Percentiles rank a stretch among this genome's conserved stretches.
These are phyloP conservation scores for Trididemnum clinides DNA, from an alignment of 23 tunicate genomes.

Conservation along the genomic window DNA sequence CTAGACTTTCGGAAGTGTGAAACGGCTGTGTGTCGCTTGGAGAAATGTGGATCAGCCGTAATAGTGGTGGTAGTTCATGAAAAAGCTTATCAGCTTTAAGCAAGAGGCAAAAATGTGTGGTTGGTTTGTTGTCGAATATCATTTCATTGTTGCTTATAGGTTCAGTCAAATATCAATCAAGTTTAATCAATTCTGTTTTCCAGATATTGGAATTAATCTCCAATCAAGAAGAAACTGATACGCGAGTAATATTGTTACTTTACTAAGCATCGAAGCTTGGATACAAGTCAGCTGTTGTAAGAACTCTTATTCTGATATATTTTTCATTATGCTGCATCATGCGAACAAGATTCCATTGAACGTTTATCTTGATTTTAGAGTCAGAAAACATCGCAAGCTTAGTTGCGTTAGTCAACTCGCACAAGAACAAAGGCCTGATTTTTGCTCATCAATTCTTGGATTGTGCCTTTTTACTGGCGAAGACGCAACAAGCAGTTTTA, in stretches of 20 bases:
- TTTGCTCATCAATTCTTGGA: too few species aligned
- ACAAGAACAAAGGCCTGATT: too few species aligned
- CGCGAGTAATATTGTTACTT: not conserved
- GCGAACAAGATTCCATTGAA: not conserved
- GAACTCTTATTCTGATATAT: not conserved
- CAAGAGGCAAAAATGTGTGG: too few species aligned
- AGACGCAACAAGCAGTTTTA: not conserved
- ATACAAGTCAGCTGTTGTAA: not conserved
- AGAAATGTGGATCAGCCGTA: too few species aligned
- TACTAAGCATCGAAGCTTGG: not conserved
- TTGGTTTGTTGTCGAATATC: too few species aligned
- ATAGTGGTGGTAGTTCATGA: too few species aligned
- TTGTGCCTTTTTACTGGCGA: not conserved
- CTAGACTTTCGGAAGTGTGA: not conserved
- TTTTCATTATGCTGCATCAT: not conserved
- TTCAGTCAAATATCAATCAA: not conserved
- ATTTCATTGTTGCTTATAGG: too few species aligned
- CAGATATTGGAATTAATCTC: not conserved
- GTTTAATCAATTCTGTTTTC: too few species aligned
- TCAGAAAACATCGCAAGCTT: not conserved
- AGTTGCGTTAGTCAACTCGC: too few species aligned
- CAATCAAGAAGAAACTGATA: not conserved
- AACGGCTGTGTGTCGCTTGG: too few species aligned
- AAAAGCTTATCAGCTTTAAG: too few species aligned
- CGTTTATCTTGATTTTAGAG: not conserved